Conservation (phyloP, 2,113 vertebrate genomes). For the Poicephalus gulielmi region DNA sequence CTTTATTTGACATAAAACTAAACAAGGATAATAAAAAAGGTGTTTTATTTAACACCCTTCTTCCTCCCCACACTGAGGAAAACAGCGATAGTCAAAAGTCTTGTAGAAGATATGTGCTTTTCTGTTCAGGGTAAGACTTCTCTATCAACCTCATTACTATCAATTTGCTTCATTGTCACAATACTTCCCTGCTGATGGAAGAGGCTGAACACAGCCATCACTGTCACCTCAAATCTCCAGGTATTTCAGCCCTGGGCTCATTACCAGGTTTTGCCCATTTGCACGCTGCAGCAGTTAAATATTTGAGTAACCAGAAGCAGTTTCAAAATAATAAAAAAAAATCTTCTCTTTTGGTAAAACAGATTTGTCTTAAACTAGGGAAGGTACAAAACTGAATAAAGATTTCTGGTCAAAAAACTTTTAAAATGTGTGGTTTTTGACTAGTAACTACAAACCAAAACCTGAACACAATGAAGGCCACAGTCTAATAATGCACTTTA, state of each 20-base stretch:
- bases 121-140: background rate
- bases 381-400: background rate
- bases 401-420: background rate
- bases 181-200: background rate
- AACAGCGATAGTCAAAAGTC: background rate
- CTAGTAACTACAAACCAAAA: background rate
- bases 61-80: background rate
- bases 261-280: background rate
- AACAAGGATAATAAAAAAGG: background rate
- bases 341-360: background rate
- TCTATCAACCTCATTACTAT: background rate
- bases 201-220: constrained; percentile 3
- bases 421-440: background rate
- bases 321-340: background rate
- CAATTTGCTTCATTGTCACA: background rate
- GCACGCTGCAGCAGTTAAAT: background rate
- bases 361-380: background rate
- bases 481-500: background rate
- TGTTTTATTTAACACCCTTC: background rate
- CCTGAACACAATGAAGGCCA: background rate
- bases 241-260: constrained; percentile 5
- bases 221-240: background rate
- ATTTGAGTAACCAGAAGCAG: background rate
- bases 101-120: background rate
- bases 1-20: background rate